A percentile compares a stretch with the other conserved stretches of the same genome.
These are phyloP conservation scores for Atherinosoma microstoma DNA, from an alignment of 2,797 vertebrate genomes.

Conservation along the genomic window DNA sequence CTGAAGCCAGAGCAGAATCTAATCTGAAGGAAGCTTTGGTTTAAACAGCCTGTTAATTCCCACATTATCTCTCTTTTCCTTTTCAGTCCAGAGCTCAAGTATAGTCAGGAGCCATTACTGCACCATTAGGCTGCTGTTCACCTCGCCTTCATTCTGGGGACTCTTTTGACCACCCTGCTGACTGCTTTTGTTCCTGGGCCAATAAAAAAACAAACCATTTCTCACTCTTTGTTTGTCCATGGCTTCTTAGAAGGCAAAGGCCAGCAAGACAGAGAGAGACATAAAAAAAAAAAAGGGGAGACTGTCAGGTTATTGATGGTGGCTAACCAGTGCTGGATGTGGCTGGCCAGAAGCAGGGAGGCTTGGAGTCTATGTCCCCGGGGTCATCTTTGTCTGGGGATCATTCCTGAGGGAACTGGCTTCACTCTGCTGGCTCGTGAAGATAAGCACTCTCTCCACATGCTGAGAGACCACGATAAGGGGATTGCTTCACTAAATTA, in stretches of 20 bases:
- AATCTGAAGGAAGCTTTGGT: conserved; percentile 65
- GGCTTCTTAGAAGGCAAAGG: conserved; percentile 51
- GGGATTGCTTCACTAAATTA: conserved; percentile 83
- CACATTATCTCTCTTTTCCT: conserved; percentile 74
- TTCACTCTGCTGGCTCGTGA: conserved; percentile 87
- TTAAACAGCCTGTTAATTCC: conserved; percentile 82
- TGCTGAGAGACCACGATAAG: conserved; percentile 94
- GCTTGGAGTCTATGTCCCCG: conserved; percentile 73
- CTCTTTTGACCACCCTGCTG: conserved; percentile 55
- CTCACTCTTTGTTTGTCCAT: conserved; percentile 67
- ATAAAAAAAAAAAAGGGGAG: conserved; percentile 9
- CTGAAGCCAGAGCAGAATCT: conserved; percentile 36
- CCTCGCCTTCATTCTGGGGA: conserved; percentile 52
- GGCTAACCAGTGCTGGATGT: conserved; percentile 60
- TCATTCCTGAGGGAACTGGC: conserved; percentile 86
- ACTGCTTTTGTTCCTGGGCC: conserved; percentile 71
- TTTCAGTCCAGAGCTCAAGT: conserved; percentile 54
- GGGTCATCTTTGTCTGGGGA: conserved; percentile 82
- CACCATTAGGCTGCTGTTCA: conserved; percentile 76
- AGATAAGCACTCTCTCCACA: conserved; percentile 93
- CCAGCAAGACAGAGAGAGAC: conserved; percentile 33
- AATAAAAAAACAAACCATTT: conserved; percentile 65
- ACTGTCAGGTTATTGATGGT: conserved; percentile 75
- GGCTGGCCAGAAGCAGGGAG: conserved; percentile 70
- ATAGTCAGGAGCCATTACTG: conserved; percentile 68